Evolutionary conservation across 37 sponge, comb jelly and placozoan species (phyloP), one percentile per base, ranked within the genome.

Genomic region (Theonella swinhoei): DNA sequence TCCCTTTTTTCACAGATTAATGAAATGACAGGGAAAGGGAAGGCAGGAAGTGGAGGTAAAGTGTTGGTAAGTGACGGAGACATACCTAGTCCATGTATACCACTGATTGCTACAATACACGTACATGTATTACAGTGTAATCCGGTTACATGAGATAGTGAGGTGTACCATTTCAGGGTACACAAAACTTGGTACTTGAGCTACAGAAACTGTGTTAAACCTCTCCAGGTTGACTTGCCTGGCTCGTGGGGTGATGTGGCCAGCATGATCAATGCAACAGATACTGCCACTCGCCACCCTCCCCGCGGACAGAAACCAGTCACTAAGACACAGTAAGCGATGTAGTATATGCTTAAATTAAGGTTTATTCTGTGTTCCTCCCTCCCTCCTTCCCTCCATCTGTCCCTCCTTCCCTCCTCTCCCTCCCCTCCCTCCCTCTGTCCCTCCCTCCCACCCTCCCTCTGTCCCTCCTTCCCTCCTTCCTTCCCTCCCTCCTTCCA

Each of bases 211-310:
- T 29, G 42, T 61, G 22, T 26, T 8, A n/a, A n/a, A 0, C 9
- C 63, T 26, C 0, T 8, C 4, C 67, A 80, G 78, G 37, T 70
- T 24, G 83, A 88, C 28, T 69, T 82, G 17, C 89, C 83, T 3
- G 89, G 89, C 20, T 77, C 80, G 20, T 88, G 89, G 89, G 83
- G 83, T 28, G 89, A 88, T 3, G 83, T 88, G 31, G 83, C 76
- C 17, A 39, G 72, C 30, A 88, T 82, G 89, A 36, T 76, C 22
- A 82, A 75, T 75, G 80, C 72, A 37, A 25, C 20, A 0, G 77
- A 76, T 34, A 30, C 70, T 14, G 14, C 11, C 54, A 14, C 54
- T 3, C 70, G 62, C 29, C 72, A 71, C 4, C 71, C 39, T 34
- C 24, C 26, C 28, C 63, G 30, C 28, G 58, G n/a, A 62, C 62